A percentile compares a stretch with the other conserved stretches of the same genome.
phyloP scores from a whole-genome alignment of 1,140 invertebrate genomes.

The Trypoxylus dichotomus region DNA sequence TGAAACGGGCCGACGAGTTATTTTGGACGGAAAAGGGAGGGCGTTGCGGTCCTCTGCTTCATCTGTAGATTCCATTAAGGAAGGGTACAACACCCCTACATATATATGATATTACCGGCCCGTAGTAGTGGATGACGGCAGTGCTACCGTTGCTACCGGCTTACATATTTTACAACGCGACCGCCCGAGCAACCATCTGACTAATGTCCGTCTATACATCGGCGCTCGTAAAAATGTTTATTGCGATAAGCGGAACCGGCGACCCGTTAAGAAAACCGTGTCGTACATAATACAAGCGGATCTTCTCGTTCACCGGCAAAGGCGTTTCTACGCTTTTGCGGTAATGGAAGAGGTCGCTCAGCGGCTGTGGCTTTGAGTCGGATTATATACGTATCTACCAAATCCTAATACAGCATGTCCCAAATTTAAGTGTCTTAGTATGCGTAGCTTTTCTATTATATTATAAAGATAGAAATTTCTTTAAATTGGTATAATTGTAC shows the following conservation, averaged over 20 bases:
- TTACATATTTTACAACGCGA: not conserved
- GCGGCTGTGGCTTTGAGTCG: no score
- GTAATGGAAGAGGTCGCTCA: conserved; percentile 9
- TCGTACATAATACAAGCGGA: conserved; percentile 9
- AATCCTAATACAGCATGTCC: no score
- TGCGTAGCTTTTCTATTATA: no score
- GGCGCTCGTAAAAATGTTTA: conserved; percentile 20
- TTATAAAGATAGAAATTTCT: no score
- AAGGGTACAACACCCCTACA: not conserved
- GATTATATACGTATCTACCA: no score
- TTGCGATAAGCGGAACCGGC: conserved; percentile 14
- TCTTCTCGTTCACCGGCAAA: not conserved
- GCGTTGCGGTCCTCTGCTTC: not conserved
- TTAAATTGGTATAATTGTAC: no score
- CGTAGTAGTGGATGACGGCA: not conserved
- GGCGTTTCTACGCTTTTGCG: not conserved
- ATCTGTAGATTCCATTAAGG: not conserved
- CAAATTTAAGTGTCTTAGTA: no score
- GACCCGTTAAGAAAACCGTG: conserved; percentile 3
- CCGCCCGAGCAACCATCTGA: not conserved
- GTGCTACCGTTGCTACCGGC: not conserved
- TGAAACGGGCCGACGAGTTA: not conserved
- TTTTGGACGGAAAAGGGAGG: not conserved
- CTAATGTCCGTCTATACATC: conserved; percentile 1
- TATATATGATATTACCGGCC: not conserved